Evolutionary conservation across 2,113 vertebrate genomes (phyloP).

Genomic region (Rhabdomys dilectus): DNA sequence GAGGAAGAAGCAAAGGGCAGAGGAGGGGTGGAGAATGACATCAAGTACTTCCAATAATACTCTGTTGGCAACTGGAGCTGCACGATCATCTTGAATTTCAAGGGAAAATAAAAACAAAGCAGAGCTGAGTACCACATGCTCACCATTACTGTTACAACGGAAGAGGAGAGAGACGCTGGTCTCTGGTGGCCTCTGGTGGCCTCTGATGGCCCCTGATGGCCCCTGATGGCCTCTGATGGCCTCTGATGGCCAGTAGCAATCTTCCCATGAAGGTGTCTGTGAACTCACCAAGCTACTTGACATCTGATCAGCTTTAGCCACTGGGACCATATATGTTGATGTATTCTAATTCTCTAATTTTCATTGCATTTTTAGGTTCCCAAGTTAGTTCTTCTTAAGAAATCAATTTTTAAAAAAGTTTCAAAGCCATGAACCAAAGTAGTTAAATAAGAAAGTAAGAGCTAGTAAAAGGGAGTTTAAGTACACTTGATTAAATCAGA

Average conservation of each 20-base stretch:
- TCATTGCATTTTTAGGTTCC: slow-evolving; percentile 34
- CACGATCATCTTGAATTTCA: not conserved
- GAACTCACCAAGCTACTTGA: not conserved
- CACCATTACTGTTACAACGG: not conserved
- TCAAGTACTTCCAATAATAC: not conserved
- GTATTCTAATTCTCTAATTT: not conserved
- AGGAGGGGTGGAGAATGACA: not conserved
- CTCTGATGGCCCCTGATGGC: not conserved
- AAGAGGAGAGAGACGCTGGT: not conserved
- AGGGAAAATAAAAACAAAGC: not conserved
- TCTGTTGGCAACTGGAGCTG: not conserved
- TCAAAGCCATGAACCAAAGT: not conserved
- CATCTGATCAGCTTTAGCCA: not conserved
- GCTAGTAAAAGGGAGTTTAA: not conserved
- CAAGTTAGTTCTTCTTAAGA: not conserved
- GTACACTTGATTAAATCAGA: not conserved
- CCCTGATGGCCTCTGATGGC: not conserved
- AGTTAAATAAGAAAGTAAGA: not conserved
- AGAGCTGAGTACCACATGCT: not conserved
- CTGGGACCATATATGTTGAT: not conserved
- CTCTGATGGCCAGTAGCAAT: not conserved
- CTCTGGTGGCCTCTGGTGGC: not conserved
- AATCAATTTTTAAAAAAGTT: slow-evolving; percentile 17
- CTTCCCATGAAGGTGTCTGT: not conserved
- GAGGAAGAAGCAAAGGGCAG: rapidly evolving